Evolutionary conservation across 2,797 vertebrate species (phyloP).

Genomic region (Fistularia tabacaria): DNA sequence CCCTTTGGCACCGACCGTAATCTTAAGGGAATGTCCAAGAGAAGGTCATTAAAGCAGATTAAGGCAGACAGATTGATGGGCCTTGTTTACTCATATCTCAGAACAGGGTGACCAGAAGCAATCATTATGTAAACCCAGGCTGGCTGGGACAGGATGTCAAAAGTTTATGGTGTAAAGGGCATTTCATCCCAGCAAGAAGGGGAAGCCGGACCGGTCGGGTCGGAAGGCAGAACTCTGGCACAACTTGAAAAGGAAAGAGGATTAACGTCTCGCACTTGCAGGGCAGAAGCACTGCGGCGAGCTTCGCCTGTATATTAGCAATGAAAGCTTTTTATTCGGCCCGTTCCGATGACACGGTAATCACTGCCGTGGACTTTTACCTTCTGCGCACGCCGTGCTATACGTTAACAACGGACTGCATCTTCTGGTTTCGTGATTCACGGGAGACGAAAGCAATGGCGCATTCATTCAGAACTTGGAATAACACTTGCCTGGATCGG

Average conservation of each 20-base stretch:
- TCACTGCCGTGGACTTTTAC: no score
- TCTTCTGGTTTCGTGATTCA: no score
- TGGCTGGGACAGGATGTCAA: constrained; percentile 20
- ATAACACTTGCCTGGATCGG: no score
- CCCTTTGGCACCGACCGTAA: constrained; percentile 31
- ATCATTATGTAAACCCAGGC: constrained; percentile 22
- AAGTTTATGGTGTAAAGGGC: constrained; percentile 35
- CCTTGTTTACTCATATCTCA: constrained; percentile 45
- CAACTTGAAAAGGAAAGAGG: constrained; percentile 12
- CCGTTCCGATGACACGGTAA: no score
- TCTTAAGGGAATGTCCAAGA: constrained; percentile 33
- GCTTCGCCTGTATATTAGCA: no score
- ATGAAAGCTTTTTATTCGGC: no score
- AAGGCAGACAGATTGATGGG: constrained; percentile 45
- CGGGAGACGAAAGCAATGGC: no score
- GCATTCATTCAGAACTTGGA: no score
- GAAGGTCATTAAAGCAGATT: constrained; percentile 48
- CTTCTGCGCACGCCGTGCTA: no score
- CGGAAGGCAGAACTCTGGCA: constrained; percentile 14
- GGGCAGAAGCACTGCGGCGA: no score
- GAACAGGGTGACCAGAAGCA: constrained; percentile 28
- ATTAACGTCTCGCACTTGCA: no score
- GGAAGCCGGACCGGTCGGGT: constrained; percentile 4
- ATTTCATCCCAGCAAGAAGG: constrained; percentile 24
- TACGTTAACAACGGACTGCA: no score